These are phyloP conservation scores for Cheirogaleus medius DNA, from an alignment of 2,113 vertebrate species.

Conservation along the genomic window DNA sequence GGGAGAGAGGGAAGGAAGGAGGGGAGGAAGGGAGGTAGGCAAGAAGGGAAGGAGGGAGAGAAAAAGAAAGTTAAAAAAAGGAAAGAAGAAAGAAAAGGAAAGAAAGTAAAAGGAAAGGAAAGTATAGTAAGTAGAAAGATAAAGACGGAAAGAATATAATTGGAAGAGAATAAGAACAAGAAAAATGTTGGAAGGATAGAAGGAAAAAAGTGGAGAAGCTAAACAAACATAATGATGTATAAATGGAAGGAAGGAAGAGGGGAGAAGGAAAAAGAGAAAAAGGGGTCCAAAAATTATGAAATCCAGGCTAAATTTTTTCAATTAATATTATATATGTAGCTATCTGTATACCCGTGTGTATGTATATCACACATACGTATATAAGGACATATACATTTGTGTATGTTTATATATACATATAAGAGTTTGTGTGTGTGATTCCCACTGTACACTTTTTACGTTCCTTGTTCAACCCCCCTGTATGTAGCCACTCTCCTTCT, in stretches of 20 bases:
- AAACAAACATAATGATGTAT: neutral
- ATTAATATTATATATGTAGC: neutral
- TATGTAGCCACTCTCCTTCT: neutral
- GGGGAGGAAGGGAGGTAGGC: neutral
- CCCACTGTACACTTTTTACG: neutral
- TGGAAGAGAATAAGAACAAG: neutral
- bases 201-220: neutral
- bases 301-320: neutral
- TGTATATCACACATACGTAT: neutral
- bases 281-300: neutral
- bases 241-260: neutral
- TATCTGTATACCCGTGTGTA: too few relatives aligned
- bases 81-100: neutral
- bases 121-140: neutral
- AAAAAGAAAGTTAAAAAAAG: neutral
- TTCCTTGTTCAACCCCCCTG: neutral
- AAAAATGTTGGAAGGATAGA: neutral
- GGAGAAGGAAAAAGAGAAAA: neutral
- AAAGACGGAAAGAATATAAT: neutral
- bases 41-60: fast-evolving
- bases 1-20: neutral
- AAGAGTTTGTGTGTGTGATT: neutral
- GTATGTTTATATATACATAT: fast-evolving
- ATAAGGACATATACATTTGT: neutral
- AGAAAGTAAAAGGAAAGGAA: neutral